Conservation (phyloP, 2,797 vertebrate species). For the Threskiornis aethiopicus region DNA sequence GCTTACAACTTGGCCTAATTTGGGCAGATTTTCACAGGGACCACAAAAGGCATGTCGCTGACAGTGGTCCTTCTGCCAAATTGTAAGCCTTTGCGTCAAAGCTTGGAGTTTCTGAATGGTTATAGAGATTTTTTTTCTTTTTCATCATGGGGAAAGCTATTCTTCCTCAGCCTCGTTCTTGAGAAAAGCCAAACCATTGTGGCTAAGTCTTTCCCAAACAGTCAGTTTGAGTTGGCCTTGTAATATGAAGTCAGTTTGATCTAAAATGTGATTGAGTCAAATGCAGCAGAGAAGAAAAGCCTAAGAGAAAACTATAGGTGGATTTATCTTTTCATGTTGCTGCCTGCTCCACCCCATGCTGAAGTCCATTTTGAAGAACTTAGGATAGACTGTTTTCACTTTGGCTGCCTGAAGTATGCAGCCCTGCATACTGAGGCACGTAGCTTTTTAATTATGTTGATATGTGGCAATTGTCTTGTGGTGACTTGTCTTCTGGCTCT, state of each 20-base stretch:
- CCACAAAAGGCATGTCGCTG: background rate
- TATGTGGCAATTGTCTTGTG: slow-evolving; percentile 60
- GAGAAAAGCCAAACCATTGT: slow-evolving; percentile 15
- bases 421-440: slow-evolving; percentile 6
- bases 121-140: background rate
- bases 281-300: background rate
- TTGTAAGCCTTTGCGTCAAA: slow-evolving; percentile 25
- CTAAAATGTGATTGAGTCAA: slow-evolving; percentile 3
- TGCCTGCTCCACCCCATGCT: slow-evolving; percentile 11
- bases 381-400: background rate
- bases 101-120: background rate
- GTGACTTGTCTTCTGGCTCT: slow-evolving; percentile 60
- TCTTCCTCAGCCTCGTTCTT: slow-evolving; percentile 1
- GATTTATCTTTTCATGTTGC: slow-evolving; percentile 21
- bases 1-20: slow-evolving; percentile 53
- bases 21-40: slow-evolving; percentile 48
- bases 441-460: slow-evolving; percentile 63
- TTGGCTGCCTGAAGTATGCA: slow-evolving; percentile 10
- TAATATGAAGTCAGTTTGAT: slow-evolving; percentile 5
- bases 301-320: background rate
- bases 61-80: slow-evolving; percentile 36
- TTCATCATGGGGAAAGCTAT: background rate
- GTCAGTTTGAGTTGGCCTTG: background rate
- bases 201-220: background rate
- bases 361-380: slow-evolving; percentile 30